Conservation (phyloP, 1,140 invertebrate genomes). For the Rhagoletis pomonella region DNA sequence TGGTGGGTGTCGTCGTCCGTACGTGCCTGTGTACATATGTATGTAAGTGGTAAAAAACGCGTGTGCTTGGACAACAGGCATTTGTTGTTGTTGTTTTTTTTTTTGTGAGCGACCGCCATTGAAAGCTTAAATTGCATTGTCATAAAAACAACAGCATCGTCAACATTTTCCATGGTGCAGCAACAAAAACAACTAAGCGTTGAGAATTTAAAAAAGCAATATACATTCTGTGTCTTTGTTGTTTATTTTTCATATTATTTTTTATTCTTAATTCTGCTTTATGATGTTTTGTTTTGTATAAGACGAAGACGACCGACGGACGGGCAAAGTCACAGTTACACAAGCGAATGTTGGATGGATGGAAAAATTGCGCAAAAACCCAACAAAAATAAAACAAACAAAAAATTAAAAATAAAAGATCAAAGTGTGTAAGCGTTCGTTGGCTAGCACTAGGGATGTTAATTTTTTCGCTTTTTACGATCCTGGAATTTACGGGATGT, state of each 20-base stretch:
- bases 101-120: background rate
- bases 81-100: background rate
- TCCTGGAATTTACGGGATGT: too few species aligned
- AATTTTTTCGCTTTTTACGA: too few species aligned
- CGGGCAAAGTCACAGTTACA: background rate
- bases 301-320: background rate
- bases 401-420: background rate
- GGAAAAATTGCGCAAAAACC: background rate
- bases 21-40: background rate
- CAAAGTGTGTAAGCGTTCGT: background rate
- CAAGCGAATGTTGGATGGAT: background rate
- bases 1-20: too few species aligned
- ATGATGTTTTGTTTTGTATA: background rate
- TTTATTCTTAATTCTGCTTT: too few species aligned
- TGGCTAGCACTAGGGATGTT: background rate
- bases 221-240: too few species aligned
- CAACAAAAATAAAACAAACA: background rate
- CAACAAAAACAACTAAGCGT: background rate
- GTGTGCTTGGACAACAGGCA: background rate
- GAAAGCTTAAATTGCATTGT: conserved; percentile 5
- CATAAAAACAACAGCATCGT: background rate
- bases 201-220: too few species aligned
- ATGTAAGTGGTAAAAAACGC: background rate
- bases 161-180: background rate
- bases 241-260: too few species aligned